Percentiles rank a stretch among this genome's conserved stretches.
Conservation (phyloP, 2,113 vertebrate species). For the Tricholaema leucomelas region DNA sequence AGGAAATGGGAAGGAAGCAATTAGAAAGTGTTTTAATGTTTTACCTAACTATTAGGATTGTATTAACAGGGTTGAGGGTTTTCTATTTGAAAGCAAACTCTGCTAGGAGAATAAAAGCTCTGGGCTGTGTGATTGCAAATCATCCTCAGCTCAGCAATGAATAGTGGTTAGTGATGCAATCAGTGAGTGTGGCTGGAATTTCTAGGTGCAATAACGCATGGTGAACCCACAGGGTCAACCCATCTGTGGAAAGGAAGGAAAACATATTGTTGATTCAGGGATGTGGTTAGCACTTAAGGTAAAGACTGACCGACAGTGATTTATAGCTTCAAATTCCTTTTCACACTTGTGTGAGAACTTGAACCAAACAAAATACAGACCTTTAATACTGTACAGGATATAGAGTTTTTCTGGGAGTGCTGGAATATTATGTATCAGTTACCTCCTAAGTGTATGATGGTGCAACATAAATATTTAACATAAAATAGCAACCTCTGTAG, state of each 20-base stretch:
- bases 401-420: conserved; percentile 32
- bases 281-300: conserved; percentile 72
- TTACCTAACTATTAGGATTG: conserved; percentile 49
- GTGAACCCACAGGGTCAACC: conserved; percentile 31
- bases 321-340: conserved; percentile 71
- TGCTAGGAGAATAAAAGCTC: conserved; percentile 9
- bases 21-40: conserved; percentile 64
- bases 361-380: conserved; percentile 71
- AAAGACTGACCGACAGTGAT: conserved; percentile 56
- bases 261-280: conserved; percentile 68
- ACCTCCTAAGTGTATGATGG: conserved; percentile 19
- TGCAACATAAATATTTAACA: conserved; percentile 30
- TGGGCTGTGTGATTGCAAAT: conserved; percentile 14
- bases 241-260: conserved; percentile 64
- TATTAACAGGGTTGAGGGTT: conserved; percentile 25
- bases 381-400: conserved; percentile 61
- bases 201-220: conserved; percentile 49
- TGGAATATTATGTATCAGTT: conserved; percentile 33
- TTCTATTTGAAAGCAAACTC: conserved; percentile 9
- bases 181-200: neutral
- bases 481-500: conserved; percentile 1
- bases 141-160: conserved; percentile 1
- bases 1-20: conserved; percentile 70
- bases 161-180: conserved; percentile 49
- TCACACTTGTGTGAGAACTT: conserved; percentile 62